A percentile compares a stretch with the other conserved stretches of the same genome.
phyloP scores from a whole-genome alignment of 2,113 vertebrate genomes.

The Athene noctua region DNA sequence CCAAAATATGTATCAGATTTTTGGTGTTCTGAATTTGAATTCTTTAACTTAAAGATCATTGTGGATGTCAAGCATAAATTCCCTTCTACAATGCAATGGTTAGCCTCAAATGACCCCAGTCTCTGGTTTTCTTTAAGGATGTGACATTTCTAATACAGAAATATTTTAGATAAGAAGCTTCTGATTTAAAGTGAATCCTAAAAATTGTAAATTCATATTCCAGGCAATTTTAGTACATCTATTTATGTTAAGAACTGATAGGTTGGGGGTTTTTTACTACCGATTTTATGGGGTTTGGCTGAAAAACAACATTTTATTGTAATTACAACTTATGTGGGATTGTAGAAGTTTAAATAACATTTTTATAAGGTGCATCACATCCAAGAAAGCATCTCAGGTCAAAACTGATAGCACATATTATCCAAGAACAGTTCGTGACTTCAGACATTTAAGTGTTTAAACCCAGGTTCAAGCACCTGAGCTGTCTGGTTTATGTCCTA shows the following conservation, averaged over 20 bases:
- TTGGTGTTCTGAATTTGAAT: neutral
- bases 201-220: neutral
- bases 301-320: slow-evolving; percentile 26
- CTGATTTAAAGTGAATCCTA: neutral
- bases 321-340: slow-evolving; percentile 6
- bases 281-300: neutral
- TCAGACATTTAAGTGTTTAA: slow-evolving; percentile 23
- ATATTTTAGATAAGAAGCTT: neutral
- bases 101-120: neutral
- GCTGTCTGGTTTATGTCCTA: neutral
- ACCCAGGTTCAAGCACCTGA: neutral
- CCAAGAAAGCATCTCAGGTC: slow-evolving; percentile 37
- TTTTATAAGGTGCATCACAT: neutral
- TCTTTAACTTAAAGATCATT: neutral
- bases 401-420: neutral
- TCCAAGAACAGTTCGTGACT: neutral
- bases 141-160: neutral
- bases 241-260: neutral
- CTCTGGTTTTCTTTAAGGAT: neutral
- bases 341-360: slow-evolving; percentile 11
- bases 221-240: neutral
- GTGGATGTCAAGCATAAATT: neutral
- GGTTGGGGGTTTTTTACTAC: neutral
- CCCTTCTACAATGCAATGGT: neutral
- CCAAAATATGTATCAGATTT: neutral